Base-by-base conservation (phyloP, 2,113 vertebrate species). In the Clarias gariepinus region DNA sequence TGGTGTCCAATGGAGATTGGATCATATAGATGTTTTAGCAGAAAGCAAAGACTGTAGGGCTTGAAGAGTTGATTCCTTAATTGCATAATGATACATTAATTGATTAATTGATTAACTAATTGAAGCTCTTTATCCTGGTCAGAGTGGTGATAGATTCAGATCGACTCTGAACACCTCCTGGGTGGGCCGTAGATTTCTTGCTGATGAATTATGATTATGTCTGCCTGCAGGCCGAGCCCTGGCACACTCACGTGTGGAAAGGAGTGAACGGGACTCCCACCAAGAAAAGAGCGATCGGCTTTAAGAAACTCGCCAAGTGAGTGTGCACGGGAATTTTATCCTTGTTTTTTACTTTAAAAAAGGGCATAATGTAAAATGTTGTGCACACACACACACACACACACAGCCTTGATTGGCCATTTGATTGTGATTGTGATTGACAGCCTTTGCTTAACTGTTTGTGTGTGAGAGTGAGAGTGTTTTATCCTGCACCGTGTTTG, bases 301-400 rank as follows among this genome's bases (percentile, higher is more conserved):
- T 99, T 91, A 99, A 99, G 94, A 99, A 99, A 91, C 93, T 99
- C 77, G 98, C 98, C 81, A 99, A 99, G 98, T 99, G 89, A 97
- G 97, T 71, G 53, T 25, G 52, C 53, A 58, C 3, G 28, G 2
- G 19, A 25, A n/a, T n/a, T n/a, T n/a, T n/a, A n/a, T n/a, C n/a
- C n/a, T n/a, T n/a, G n/a, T n/a, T n/a, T 23, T 52, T 73, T 2
- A 18, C 13, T 68, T 66, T 69, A 41, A 41, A 41, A 41, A 41
- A 84, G 3, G 5, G 11, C 66, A 33, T 12, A 61, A 30, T 60
- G 23, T 78, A 57, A 80, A 81, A 68, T 52, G 68, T 74, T 57
- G 55, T 4, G 4, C 7, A 47, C 7, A 8, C 47, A 47, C 47
- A 47, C 47, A 47, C 7, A 47, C 47, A 47, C 47, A 47, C 47